A percentile compares a stretch with the other conserved stretches of the same genome.
These are phyloP conservation scores for Sterrhoptilus dennistouni DNA, from an alignment of 2,113 vertebrate species.

Conservation along the genomic window DNA sequence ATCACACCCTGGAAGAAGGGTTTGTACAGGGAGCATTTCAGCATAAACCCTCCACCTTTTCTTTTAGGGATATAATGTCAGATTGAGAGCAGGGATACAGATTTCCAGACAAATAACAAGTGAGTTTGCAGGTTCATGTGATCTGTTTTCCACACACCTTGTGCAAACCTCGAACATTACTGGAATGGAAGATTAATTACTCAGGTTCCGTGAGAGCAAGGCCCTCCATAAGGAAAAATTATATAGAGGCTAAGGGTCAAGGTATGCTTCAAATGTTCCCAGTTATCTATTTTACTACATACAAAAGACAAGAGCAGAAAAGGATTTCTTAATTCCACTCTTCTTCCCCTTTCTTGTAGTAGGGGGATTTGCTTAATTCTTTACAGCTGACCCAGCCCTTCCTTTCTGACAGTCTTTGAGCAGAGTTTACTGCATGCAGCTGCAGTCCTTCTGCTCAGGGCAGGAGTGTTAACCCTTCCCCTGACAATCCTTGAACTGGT, in stretches of 20 bases:
- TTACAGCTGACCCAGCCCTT: slow-evolving; percentile 59
- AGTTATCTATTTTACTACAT: neutral
- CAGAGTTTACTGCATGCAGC: slow-evolving; percentile 51
- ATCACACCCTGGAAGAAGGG: neutral
- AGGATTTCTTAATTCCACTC: slow-evolving; percentile 23
- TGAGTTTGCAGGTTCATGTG: neutral
- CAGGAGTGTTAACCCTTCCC: slow-evolving; percentile 63
- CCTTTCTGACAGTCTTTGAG: slow-evolving; percentile 39
- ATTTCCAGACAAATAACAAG: neutral
- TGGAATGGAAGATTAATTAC: slow-evolving; percentile 4
- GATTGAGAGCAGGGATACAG: neutral
- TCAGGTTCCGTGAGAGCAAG: neutral
- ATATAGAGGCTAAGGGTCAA: neutral
- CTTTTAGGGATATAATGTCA: neutral
- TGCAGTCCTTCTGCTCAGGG: slow-evolving; percentile 34
- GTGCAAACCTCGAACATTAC: neutral
- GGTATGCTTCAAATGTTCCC: neutral
- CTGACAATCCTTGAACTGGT: slow-evolving; percentile 52
- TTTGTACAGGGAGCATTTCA: neutral
- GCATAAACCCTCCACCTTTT: neutral
- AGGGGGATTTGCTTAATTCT: slow-evolving; percentile 58
- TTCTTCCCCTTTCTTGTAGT: slow-evolving; percentile 48
- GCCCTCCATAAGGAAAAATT: neutral
- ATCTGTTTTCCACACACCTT: neutral
- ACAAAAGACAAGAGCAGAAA: slow-evolving; percentile 3